Evolutionary conservation across 2,113 vertebrate species (phyloP).

Genomic region (human (Homo sapiens)): DNA sequence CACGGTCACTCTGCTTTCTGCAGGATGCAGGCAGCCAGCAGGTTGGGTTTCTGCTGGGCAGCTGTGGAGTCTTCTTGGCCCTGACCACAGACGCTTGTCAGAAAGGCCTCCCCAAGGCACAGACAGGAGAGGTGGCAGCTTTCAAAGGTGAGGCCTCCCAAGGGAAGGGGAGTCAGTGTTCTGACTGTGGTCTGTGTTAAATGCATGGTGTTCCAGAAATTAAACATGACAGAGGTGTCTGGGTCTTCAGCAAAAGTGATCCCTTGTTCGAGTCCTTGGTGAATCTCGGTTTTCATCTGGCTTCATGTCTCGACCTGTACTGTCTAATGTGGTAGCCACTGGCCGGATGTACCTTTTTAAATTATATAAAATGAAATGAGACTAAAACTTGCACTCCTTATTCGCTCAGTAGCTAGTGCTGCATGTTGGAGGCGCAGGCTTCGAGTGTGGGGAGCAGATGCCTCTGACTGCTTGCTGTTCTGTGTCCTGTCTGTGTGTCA

Average conservation of each 20-base stretch:
- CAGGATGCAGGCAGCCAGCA: constrained; percentile 98
- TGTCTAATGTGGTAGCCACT: neutral
- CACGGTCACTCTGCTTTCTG: neutral
- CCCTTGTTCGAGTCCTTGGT: neutral
- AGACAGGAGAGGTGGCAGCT: constrained; percentile 93
- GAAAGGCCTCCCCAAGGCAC: constrained; percentile 97
- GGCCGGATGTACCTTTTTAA: neutral
- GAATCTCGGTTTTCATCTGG: neutral
- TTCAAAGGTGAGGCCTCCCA: constrained; percentile 91
- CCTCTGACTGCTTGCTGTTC: neutral
- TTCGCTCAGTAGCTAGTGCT: neutral
- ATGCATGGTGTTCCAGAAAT: neutral
- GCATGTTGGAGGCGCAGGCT: accelerated
- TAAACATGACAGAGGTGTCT: accelerated
- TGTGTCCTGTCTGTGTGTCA: neutral
- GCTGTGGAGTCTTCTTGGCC: constrained; percentile 94
- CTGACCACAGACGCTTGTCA: constrained; percentile 97
- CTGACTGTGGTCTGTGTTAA: neutral
- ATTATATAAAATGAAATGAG: neutral
- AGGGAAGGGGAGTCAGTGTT: neutral
- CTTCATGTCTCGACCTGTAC: neutral
- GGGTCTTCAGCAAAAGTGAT: neutral
- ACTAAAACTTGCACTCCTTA: neutral
- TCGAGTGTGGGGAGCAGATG: neutral
- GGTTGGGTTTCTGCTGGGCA: constrained; percentile 96